Evolutionary conservation across 1,140 invertebrate species (phyloP).

Genomic region (Zaprionus kolodkinae): DNA sequence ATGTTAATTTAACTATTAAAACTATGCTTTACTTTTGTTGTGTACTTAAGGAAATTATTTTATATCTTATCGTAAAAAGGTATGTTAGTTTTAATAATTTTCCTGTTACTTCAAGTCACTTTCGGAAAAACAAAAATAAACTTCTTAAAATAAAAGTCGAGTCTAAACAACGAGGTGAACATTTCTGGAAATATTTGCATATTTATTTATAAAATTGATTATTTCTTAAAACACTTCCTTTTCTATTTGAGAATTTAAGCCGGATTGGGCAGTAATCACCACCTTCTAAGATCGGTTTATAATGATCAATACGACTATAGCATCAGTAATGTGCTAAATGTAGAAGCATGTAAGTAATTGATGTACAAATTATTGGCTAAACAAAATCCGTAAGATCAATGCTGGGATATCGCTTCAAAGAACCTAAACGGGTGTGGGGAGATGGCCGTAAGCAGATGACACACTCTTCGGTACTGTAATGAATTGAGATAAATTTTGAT

Average conservation of each 20-base stretch:
- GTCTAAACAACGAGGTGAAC: constrained; percentile 25
- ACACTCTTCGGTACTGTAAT: constrained; percentile 79
- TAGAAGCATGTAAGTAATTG: too few relatives aligned
- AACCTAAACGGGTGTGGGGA: constrained; percentile 53
- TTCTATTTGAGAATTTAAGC: constrained; percentile 26
- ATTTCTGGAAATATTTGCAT: constrained; percentile 2
- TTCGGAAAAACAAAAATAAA: constrained; percentile 61
- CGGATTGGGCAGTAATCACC: constrained; percentile 52
- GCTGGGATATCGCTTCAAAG: constrained; percentile 70
- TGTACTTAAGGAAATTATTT: constrained; percentile 55
- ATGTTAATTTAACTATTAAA: constrained; percentile 18
- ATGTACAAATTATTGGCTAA: too few relatives aligned
- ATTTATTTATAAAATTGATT: background rate
- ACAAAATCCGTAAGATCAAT: constrained; percentile 70
- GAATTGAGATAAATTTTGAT: constrained; percentile 25
- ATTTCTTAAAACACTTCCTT: background rate
- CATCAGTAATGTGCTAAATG: background rate
- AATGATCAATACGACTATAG: background rate
- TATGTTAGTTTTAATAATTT: constrained; percentile 53
- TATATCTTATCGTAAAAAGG: constrained; percentile 40
- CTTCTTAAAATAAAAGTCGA: constrained; percentile 57
- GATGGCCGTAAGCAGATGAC: constrained; percentile 72
- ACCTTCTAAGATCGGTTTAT: background rate
- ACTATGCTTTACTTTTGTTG: constrained; percentile 58
- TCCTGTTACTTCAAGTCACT: constrained; percentile 71